phyloP scores from a whole-genome alignment of 2,888 invertebrate species.

The Hirtodrosophila alboralis region DNA sequence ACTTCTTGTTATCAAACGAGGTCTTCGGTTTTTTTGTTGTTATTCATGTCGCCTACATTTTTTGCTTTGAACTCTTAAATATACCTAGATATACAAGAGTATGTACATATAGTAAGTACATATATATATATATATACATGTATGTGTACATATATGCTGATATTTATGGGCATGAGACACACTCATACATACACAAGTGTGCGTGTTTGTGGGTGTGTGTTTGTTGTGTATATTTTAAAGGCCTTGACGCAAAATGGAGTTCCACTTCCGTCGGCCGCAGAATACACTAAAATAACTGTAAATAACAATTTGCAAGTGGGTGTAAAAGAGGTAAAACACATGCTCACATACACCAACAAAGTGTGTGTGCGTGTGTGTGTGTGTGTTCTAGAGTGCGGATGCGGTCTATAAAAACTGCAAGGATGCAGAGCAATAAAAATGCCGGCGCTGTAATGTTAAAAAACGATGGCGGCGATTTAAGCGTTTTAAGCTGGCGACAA shows the following conservation, averaged over 20 bases:
- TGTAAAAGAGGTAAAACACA: slow-evolving; percentile 57
- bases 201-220: neutral
- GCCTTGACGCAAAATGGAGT: slow-evolving; percentile 39
- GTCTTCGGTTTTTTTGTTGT: slow-evolving; percentile 21
- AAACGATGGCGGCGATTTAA: slow-evolving; percentile 52
- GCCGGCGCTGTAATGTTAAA: slow-evolving; percentile 50
- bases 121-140: slow-evolving; percentile 14
- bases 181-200: neutral
- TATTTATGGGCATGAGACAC: slow-evolving; percentile 20
- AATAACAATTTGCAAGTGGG: slow-evolving; percentile 79
- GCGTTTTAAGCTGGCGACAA: slow-evolving; percentile 42
- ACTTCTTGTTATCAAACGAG: slow-evolving; percentile 47
- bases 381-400: slow-evolving; percentile 35
- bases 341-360: slow-evolving; percentile 36
- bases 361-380: neutral
- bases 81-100: slow-evolving; percentile 35
- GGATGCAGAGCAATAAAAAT: slow-evolving; percentile 76
- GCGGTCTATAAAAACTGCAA: slow-evolving; percentile 76
- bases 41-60: slow-evolving; percentile 45
- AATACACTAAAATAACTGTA: slow-evolving; percentile 79
- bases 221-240: slow-evolving; percentile 29
- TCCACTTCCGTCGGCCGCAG: slow-evolving; percentile 52
- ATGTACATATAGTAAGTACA: slow-evolving; percentile 3
- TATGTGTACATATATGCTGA: neutral
- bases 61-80: slow-evolving; percentile 59